A percentile compares a stretch with the other conserved stretches of the same genome.
Conservation (phyloP, 2,113 vertebrate genomes). For the Pagrus major region DNA sequence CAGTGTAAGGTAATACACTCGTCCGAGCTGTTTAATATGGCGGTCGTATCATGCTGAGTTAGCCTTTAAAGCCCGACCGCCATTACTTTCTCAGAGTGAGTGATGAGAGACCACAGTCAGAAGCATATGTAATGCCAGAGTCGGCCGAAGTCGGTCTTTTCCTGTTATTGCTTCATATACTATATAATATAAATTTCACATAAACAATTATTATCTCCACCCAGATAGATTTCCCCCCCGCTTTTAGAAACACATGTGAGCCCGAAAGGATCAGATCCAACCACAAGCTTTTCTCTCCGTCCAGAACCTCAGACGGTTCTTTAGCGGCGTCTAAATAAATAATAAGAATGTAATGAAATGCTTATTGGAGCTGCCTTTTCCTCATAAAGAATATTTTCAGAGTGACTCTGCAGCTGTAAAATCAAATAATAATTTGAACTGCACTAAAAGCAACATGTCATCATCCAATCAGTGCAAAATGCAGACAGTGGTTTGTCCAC, state of each 20-base stretch:
- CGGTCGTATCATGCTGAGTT: slow-evolving; percentile 70
- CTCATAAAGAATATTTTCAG: neutral
- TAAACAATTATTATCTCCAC: slow-evolving; percentile 72
- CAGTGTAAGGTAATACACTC: slow-evolving; percentile 44
- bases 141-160: slow-evolving; percentile 61
- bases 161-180: slow-evolving; percentile 62
- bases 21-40: slow-evolving; percentile 62
- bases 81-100: slow-evolving; percentile 57
- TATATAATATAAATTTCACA: slow-evolving; percentile 65
- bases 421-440: slow-evolving; percentile 17
- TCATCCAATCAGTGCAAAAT: neutral
- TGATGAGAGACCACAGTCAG: slow-evolving; percentile 72
- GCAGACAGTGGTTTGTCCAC: neutral
- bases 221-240: slow-evolving; percentile 36
- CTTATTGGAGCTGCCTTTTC: neutral
- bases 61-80: slow-evolving; percentile 68
- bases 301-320: slow-evolving; percentile 1
- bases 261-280: slow-evolving; percentile 4
- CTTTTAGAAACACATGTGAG: slow-evolving; percentile 36
- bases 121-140: slow-evolving; percentile 55
- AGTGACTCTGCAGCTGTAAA: slow-evolving; percentile 15
- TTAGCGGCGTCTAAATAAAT: slow-evolving; percentile 41
- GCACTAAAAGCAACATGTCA: neutral
- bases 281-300: slow-evolving; percentile 11
- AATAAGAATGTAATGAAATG: neutral